Evolutionary conservation across 1,140 invertebrate genomes (phyloP).

Genomic region (Cyclargus thomasi): DNA sequence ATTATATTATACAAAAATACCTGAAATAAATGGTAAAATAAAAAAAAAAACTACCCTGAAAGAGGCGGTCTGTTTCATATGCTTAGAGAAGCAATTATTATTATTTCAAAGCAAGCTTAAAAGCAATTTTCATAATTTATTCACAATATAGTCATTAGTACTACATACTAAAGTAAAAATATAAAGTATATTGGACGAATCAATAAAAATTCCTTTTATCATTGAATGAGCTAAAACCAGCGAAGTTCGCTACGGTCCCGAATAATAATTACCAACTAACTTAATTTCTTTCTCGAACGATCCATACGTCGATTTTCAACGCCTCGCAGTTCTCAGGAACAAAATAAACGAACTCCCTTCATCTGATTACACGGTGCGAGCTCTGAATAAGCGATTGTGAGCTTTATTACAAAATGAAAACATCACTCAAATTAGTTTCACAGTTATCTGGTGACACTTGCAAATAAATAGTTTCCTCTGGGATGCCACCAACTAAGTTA

Average conservation of each 20-base stretch:
- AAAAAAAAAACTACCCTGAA: too few relatives aligned
- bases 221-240: neutral
- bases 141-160: too few relatives aligned
- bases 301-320: conserved; percentile 6
- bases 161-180: too few relatives aligned
- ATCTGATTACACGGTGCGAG: neutral
- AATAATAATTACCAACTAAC: conserved; percentile 10
- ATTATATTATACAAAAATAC: too few relatives aligned
- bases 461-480: neutral
- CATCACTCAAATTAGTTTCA: conserved; percentile 13
- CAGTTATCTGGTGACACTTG: conserved; percentile 7
- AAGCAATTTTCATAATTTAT: too few relatives aligned
- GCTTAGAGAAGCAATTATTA: too few relatives aligned
- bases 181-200: neutral
- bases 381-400: neutral
- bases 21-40: too few relatives aligned
- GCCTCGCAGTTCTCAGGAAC: conserved; percentile 7
- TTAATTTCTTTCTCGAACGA: neutral
- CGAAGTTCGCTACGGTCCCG: neutral
- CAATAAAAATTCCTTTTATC: neutral
- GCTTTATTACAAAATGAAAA: neutral
- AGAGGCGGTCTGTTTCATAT: too few relatives aligned
- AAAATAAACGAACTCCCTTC: conserved; percentile 13
- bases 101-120: too few relatives aligned
- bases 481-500: neutral